Base-by-base conservation (phyloP, 2,888 invertebrate species). In the Loripinus fragilis region DNA sequence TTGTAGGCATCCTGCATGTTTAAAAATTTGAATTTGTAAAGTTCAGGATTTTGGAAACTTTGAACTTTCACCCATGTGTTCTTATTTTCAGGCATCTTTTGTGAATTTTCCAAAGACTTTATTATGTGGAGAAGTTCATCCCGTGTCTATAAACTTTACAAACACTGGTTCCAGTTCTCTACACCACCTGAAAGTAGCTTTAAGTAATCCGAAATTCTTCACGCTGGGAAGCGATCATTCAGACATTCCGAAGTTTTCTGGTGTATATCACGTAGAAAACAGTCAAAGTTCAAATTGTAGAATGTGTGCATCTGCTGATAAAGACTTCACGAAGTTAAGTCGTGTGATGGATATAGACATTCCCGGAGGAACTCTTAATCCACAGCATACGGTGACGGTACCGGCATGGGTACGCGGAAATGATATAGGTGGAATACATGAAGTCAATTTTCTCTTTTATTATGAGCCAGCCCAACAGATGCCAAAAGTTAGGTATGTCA, bases 61-160 rank as follows among this genome's bases (percentile, higher is more conserved):
- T n/a, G n/a, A n/a, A n/a, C n/a, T n/a, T n/a, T n/a, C n/a, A 68
- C 38, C 12, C 7, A 38, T 38, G 12, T 8, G 12, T 8, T 38
- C 15, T 68, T 76, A 20, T 15, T 12, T 85, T 60, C 91, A 97
- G 96, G 96, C 96, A 86, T 95, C 95, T 3, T 96, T 97, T 91
- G 95, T 95, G 35, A 96, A 96, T 91, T 95, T 96, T 55, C 95
- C 95, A 70, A 93, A 95, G 0, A 95, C 96, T 73, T 95, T 97
- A 91, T 94, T 97, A 70, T 95, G 96, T 88, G 96, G 97, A 5
- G 97, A 97, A 94, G 94, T 97, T 85, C 95, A 96, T 86, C 95
- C 94, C 71, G 94, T 97, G 20, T 95, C 95, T 70, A 95, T 97
- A 25, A 95, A 96, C 86, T 94, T 97, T 73, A 95, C 95, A 41